A percentile compares a stretch with the other conserved stretches of the same genome.
Conservation (phyloP, 2,888 invertebrate species). For the Entomobrya proxima region DNA sequence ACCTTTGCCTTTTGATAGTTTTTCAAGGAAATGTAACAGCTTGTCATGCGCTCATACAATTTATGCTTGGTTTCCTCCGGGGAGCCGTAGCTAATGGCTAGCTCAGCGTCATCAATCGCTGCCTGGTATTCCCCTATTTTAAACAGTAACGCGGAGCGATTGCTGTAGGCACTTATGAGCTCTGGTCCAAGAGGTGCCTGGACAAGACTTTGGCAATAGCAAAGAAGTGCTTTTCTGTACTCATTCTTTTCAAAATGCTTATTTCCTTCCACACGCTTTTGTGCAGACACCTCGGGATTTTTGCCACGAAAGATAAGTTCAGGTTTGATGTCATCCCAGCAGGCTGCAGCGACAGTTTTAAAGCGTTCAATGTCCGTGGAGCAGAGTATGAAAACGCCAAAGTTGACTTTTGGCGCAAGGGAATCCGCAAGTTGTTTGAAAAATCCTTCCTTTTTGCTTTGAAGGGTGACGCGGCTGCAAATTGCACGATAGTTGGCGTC, state of each 20-base stretch:
- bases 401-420: slow-evolving; percentile 77
- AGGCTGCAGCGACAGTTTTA: slow-evolving; percentile 59
- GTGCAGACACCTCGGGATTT: slow-evolving; percentile 80
- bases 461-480: slow-evolving; percentile 87
- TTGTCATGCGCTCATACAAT: slow-evolving; percentile 84
- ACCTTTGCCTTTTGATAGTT: slow-evolving; percentile 83
- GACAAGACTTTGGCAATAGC: slow-evolving; percentile 85
- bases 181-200: slow-evolving; percentile 84
- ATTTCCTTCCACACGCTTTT: slow-evolving; percentile 82
- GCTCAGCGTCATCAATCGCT: slow-evolving; percentile 84
- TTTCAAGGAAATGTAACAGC: slow-evolving; percentile 79
- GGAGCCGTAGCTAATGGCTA: slow-evolving; percentile 83
- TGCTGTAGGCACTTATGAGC: slow-evolving; percentile 83
- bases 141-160: slow-evolving; percentile 83
- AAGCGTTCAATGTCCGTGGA: slow-evolving; percentile 71
- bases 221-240: slow-evolving; percentile 81
- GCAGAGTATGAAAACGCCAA: slow-evolving; percentile 64
- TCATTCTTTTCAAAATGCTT: slow-evolving; percentile 80
- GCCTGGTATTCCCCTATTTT: slow-evolving; percentile 80
- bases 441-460: slow-evolving; percentile 86
- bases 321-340: slow-evolving; percentile 72
- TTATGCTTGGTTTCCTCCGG: slow-evolving; percentile 81
- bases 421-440: slow-evolving; percentile 84
- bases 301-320: slow-evolving; percentile 74
- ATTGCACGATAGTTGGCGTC: slow-evolving; percentile 80